Base-by-base conservation (phyloP, 1,140 invertebrate species). In the Globodera ellingtonae region DNA sequence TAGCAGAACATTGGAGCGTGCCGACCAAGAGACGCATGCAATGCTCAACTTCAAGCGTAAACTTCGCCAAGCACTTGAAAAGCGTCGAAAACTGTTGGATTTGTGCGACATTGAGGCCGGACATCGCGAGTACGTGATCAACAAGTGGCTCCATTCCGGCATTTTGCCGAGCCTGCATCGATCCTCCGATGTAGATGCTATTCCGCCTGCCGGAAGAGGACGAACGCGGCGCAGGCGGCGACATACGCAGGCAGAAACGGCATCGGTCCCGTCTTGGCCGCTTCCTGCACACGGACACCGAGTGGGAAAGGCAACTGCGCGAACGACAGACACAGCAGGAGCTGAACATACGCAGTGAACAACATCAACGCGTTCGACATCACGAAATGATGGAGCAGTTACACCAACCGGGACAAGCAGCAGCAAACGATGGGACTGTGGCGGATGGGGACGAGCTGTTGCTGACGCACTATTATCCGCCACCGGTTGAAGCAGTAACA, bases 91-190 rank as follows among this genome's bases (percentile, higher is more conserved):
- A 62, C 69, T 24, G n/a, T 62, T 85, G 13, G 86, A 87, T 62
- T 79, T 84, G 13, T 80, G 78, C 79, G 86, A 87, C 69, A 87
- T 87, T 59, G 86, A 87, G 80, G 86, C 86, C 6, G 87, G 87
- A 50, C 87, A 87, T 48, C 75, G 86, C 18, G 83, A 88, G 72
- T 87, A 88, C 78, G 79, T 84, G 7, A 86, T 87, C 67, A 79
- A 86, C 35, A 71, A 78, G 71, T 86, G 86, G 87, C 75, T 87
- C 24, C 75, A 81, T n/a, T 87, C 84, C 47, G 86, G 86, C 59
- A 66, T 87, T 13, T 67, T 88, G 7, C 87, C 86, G 3, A 82
- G 85, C 56, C 65, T 44, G 72, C 66, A 62, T 47, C 71, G 56
- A 6, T 56, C 69, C 44, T 6, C 75, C 47, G 82, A 85, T 13